Base-by-base conservation (phyloP, 2,113 vertebrate genomes). In the Guaruba guarouba region DNA sequence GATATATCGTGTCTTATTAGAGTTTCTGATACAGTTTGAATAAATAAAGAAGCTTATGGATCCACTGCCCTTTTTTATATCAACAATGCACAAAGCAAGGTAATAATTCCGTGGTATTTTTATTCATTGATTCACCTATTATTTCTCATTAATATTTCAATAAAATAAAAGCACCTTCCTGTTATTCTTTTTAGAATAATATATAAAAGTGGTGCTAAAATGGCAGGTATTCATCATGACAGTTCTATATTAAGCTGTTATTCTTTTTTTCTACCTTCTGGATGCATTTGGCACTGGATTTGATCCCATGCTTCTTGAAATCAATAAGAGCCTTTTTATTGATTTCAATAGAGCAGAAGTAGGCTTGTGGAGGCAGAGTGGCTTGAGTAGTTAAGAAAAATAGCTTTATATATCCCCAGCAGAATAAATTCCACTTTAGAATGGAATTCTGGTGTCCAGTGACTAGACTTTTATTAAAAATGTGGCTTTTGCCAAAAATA, bases 251-350 rank as follows among this genome's bases (percentile, higher is more conserved):
- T 70, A 64, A 88, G 46, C 27, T 74, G 27, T 55, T 86, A 59
- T 49, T 75, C 75, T 86, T 66, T 91, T 85, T 44, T 44, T 19
- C 20, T 52, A 29, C 19, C n/a, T 90, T n/a, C 68, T 82, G 18
- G 8, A 70, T 1, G 2, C 73, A 83, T 74, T 73, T 85, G 61
- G n/a, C 49, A 41, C 46, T 87, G 41, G 37, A 82, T 81, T 22
- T 92, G 46, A 86, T 94, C 71, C 79, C 14, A n/a, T 81, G 39
- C 11, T 86, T 80, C 29, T 67, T 88, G 55, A 94, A 96, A 95
- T 93, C 90, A 95, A 78, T 88, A 90, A 18, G 13, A 93, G 7
- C 24, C 35, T 83, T 83, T 93, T 92, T 88, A 88, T 19, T 81
- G 49, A 81, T 48, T 93, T 92, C 27, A 75, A 0, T 17, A 28